Conservation (phyloP, 1,140 invertebrate species). For the Pseudomyrmex sp. region DNA sequence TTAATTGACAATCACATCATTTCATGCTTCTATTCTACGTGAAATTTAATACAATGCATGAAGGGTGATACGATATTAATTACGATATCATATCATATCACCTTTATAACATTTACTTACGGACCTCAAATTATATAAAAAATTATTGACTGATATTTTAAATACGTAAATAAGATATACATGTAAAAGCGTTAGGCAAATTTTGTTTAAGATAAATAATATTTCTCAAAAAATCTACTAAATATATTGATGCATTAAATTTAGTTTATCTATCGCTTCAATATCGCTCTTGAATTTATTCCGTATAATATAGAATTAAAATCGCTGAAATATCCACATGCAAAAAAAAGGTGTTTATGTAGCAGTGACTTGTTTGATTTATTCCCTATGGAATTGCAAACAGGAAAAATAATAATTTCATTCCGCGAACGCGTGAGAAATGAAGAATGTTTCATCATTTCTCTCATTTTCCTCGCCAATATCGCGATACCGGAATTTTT, state of each 20-base stretch:
- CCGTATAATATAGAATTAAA: neutral
- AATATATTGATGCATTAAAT: too few relatives aligned
- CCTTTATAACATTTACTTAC: too few relatives aligned
- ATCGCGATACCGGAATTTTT: neutral
- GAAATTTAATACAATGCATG: neutral
- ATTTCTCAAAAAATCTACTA: neutral
- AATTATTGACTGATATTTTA: too few relatives aligned
- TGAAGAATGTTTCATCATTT: constrained; percentile 40
- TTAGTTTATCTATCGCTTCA: neutral
- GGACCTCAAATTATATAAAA: too few relatives aligned
- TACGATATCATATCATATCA: neutral
- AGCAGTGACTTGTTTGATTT: constrained; percentile 2
- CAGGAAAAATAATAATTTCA: constrained; percentile 43
- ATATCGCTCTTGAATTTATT: neutral
- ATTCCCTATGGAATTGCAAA: neutral
- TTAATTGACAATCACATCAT: constrained; percentile 1
- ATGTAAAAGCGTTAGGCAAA: neutral
- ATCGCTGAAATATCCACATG: neutral
- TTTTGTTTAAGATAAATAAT: neutral
- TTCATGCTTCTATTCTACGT: neutral
- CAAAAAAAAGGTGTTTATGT: neutral
- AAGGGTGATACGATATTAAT: neutral
- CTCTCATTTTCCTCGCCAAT: constrained; percentile 28
- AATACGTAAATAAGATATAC: neutral
- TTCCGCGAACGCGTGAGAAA: neutral